These are phyloP conservation scores for Sarcophaga variegata DNA, from an alignment of 2,888 invertebrate genomes.

Conservation along the genomic window DNA sequence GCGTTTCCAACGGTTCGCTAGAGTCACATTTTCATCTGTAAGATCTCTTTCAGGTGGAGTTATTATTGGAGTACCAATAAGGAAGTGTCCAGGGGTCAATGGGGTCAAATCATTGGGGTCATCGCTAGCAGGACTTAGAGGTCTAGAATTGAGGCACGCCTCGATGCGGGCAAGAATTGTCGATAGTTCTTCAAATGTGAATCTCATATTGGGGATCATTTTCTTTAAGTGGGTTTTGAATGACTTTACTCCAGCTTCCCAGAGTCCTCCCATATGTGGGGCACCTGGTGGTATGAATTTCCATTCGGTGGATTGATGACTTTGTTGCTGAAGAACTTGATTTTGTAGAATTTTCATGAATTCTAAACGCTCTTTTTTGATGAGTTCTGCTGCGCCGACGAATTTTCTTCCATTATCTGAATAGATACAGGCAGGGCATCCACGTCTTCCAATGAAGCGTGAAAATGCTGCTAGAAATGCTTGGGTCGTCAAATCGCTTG, in stretches of 20 bases:
- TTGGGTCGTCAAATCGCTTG: slow-evolving; percentile 43
- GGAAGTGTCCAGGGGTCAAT: slow-evolving; percentile 31
- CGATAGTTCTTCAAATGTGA: slow-evolving; percentile 11
- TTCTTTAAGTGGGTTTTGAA: slow-evolving; percentile 37
- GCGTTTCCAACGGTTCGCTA: background rate
- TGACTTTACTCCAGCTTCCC: too few species aligned
- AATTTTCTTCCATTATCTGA: slow-evolving; percentile 58
- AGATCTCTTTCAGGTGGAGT: background rate
- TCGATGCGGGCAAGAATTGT: slow-evolving; percentile 21
- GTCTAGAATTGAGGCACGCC: slow-evolving; percentile 26
- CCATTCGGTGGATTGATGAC: slow-evolving; percentile 5
- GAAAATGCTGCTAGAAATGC: slow-evolving; percentile 57
- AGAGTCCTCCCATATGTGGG: slow-evolving; percentile 28
- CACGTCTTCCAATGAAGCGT: slow-evolving; percentile 59
- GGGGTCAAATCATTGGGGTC: slow-evolving; percentile 30
- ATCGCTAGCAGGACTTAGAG: slow-evolving; percentile 2
- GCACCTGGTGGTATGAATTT: slow-evolving; percentile 36
- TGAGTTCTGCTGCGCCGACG: slow-evolving; percentile 15
- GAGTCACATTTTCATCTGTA: background rate
- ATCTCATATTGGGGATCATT: slow-evolving; percentile 23
- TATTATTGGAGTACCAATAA: background rate
- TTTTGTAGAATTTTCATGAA: slow-evolving; percentile 22
- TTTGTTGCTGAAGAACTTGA: slow-evolving; percentile 1
- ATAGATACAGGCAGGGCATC: slow-evolving; percentile 48
- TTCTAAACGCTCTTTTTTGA: background rate